These are phyloP conservation scores for Dryobota labecula DNA, from an alignment of 2,888 invertebrate genomes.

Conservation along the genomic window DNA sequence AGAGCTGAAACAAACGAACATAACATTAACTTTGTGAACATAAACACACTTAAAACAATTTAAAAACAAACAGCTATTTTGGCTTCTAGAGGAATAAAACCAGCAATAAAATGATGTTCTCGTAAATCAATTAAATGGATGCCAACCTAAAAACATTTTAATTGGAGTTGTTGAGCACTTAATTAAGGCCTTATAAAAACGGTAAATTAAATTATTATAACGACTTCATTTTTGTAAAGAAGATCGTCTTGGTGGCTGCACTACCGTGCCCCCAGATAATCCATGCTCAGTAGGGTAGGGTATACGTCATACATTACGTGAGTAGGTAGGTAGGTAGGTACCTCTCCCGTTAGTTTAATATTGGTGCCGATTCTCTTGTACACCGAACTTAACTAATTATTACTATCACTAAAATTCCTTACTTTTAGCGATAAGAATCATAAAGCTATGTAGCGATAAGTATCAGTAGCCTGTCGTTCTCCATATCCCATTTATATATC, in stretches of 20 bases:
- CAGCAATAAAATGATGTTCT: constrained; percentile 4
- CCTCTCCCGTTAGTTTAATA: not conserved
- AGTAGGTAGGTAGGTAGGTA: not conserved
- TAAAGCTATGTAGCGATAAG: too few relatives aligned
- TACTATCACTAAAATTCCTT: too few relatives aligned
- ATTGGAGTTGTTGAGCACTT: not conserved
- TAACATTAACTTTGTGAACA: constrained; percentile 18
- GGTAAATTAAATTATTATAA: constrained; percentile 6
- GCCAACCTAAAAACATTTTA: constrained; percentile 17
- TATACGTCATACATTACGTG: not conserved
- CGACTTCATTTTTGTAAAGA: not conserved
- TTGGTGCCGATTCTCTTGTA: too few relatives aligned
- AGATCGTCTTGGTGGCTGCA: not conserved
- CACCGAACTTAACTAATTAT: too few relatives aligned
- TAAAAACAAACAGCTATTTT: not conserved
- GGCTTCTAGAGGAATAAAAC: not conserved
- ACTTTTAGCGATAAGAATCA: too few relatives aligned
- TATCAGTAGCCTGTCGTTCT: too few relatives aligned
- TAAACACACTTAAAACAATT: not conserved
- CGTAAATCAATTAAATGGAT: constrained; percentile 12
- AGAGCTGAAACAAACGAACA: constrained; percentile 91
- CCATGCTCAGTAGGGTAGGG: not conserved
- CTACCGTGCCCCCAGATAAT: too few relatives aligned
- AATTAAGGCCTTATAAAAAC: constrained; percentile 10
- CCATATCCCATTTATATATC: too few relatives aligned